phyloP scores from a whole-genome alignment of 2,113 vertebrate genomes.

The Aix galericulata region DNA sequence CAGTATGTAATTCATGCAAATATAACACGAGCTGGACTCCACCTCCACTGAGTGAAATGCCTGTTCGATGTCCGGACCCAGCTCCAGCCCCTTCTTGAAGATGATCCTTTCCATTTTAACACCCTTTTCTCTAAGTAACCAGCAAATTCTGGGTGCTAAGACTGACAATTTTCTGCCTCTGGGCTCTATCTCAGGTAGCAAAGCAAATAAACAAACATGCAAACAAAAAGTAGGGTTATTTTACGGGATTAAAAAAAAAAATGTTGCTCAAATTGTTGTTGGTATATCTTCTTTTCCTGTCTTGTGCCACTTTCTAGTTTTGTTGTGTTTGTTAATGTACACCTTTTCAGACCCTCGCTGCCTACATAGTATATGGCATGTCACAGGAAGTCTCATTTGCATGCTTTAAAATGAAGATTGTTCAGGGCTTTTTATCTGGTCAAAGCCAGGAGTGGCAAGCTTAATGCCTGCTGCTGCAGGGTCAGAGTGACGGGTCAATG shows the following conservation, averaged over 20 bases:
- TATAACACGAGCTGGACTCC: background rate
- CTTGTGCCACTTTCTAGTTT: background rate
- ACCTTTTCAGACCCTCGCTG: background rate
- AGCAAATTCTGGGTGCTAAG: background rate
- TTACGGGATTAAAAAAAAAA: background rate
- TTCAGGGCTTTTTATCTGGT: background rate
- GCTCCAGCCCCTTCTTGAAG: background rate
- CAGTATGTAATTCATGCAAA: background rate
- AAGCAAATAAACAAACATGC: no score
- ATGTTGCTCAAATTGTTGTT: background rate
- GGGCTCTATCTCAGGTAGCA: background rate
- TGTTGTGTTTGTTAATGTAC: background rate
- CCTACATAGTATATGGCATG: fast-evolving
- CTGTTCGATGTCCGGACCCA: background rate
- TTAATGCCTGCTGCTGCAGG: background rate
- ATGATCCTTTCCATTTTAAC: background rate
- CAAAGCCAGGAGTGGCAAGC: background rate
- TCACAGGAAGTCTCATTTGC: background rate
- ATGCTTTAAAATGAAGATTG: background rate
- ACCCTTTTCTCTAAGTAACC: background rate
- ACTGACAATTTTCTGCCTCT: background rate
- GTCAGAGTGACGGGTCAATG: background rate
- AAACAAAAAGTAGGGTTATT: background rate
- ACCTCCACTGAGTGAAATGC: background rate
- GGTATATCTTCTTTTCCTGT: background rate